Conservation (phyloP, 1,140 invertebrate species). For the Pogonognathellus flavescens region DNA sequence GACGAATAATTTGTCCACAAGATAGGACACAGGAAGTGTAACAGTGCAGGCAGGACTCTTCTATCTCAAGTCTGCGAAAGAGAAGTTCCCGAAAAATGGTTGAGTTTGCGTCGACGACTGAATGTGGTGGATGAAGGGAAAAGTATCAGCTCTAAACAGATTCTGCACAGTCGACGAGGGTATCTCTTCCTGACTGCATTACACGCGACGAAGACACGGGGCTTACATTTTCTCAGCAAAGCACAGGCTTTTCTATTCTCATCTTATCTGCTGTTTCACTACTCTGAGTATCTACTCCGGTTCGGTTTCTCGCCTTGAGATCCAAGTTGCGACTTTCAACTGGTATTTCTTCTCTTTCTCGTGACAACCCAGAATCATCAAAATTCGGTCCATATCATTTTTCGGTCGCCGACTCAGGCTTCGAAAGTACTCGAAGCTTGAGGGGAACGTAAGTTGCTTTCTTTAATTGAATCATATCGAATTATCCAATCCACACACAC, state of each 20-base stretch:
- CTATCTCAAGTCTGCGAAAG: background rate
- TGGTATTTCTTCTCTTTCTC: background rate
- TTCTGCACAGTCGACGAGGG: slow-evolving; percentile 47
- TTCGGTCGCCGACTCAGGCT: slow-evolving; percentile 66
- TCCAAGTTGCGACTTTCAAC: background rate
- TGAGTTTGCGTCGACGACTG: slow-evolving; percentile 33
- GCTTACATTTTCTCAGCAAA: background rate
- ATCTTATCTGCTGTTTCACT: background rate
- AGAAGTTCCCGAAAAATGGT: background rate
- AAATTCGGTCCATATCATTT: slow-evolving; percentile 67
- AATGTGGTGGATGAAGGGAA: background rate
- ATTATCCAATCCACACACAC: too few relatives aligned
- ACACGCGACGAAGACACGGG: slow-evolving; percentile 1
- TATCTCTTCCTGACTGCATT: slow-evolving; percentile 31
- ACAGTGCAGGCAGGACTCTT: background rate
- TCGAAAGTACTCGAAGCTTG: slow-evolving; percentile 67
- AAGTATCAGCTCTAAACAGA: slow-evolving; percentile 31
- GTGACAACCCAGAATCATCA: slow-evolving; percentile 49
- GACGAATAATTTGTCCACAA: background rate
- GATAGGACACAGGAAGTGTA: background rate
- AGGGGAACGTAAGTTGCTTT: slow-evolving; percentile 65
- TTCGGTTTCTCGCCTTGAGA: too few relatives aligned
- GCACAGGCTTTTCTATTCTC: background rate
- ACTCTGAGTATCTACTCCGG: background rate
- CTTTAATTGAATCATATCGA: background rate